Evolutionary conservation across 2,797 vertebrate species (phyloP), one percentile per base, ranked within the genome.

Genomic region (Eidolon dupreanum): DNA sequence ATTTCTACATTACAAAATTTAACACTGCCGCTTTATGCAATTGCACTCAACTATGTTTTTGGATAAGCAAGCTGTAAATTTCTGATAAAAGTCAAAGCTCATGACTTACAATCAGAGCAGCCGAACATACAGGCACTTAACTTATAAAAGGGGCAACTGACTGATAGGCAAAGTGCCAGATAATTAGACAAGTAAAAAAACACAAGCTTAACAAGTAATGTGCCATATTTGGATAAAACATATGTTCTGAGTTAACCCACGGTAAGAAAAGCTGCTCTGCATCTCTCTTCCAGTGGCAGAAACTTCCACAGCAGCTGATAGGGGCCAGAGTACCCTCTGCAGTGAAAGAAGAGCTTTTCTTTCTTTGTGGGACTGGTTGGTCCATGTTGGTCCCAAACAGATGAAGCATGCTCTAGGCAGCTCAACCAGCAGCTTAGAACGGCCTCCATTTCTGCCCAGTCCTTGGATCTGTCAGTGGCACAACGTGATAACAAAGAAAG

Each of bases 41-140:
- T 8, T 75, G 19, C 10, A 90, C 16, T 83, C 73, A 79, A 24
- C 43, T 65, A 88, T 89, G 78, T 93, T 43, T 92, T 96, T 75
- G 90, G 85, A 95, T 93, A 95, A 77, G 59, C 71, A 79, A 43
- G 51, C 28, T 95, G 61, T 83, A 94, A 95, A 96, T 93, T 89
- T 88, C 65, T 87, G 85, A 73, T 88, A 88, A 92, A 94, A 95
- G 71, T 87, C 85, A 94, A 94, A 86, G 63, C 66, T 92, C 88
- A 85, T 70, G 73, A 94, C 59, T 96, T 93, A 94, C 88, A 96
- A 95, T 87, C 74, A 66, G 68, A 94, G 93, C 36, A 93, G 33
- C 77, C 1, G 0, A 59, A 31, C 92, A 96, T 53, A 38, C 13
- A 95, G 71, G 81, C 79, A 95, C 87, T 93, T 86, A 85, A 95